Base-by-base conservation (phyloP, 2,888 invertebrate species). In the Drosophila neonasuta region DNA sequence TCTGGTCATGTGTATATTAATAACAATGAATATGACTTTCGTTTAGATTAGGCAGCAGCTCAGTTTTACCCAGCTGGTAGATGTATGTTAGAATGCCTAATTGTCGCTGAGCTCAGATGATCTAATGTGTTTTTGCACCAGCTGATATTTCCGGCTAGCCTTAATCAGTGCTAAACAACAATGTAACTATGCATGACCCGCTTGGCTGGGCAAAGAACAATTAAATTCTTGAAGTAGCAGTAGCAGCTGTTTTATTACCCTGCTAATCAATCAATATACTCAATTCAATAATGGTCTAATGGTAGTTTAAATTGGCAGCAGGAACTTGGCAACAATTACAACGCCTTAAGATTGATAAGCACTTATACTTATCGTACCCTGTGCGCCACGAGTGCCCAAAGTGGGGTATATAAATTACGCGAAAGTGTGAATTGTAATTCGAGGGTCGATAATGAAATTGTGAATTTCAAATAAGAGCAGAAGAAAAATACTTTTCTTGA, bases 131-230 rank as follows among this genome's bases (percentile, higher is more conserved):
- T 15, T 46, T 24, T 20, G n/a, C 41, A 54, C 29, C 42, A 48
- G 62, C 71, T 71, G 77, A 77, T 81, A 81, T 80, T 85, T 85
- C 79, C 85, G 77, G 63, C 60, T 42, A 42, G 50, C 29, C 46
- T 68, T 81, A 76, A 80, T 73, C 68, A 63, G 59, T 52, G 70
- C 42, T 36, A 44, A 68, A 41, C 36, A 57, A 68, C 68, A 72
- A 44, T 66, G 80, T 71, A 77, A 68, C 54, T 49, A 48, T n/a
- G 13, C 39, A 11, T 61, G 49, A 45, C 29, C 51, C 42, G 15
- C 5, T 6, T 11, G 39, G 11, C 10, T 7, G 44, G 34, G 7
- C 82, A 68, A 79, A 74, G 82, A 62, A 67, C 54, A 55, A 44
- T 44, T 10, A 13, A 46, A 36, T 10, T 34, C 11, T 34, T 56